Percentiles rank a stretch among this genome's conserved stretches.
These are phyloP conservation scores for Platyscapa corneri DNA, from an alignment of 1,140 invertebrate genomes.

Conservation along the genomic window DNA sequence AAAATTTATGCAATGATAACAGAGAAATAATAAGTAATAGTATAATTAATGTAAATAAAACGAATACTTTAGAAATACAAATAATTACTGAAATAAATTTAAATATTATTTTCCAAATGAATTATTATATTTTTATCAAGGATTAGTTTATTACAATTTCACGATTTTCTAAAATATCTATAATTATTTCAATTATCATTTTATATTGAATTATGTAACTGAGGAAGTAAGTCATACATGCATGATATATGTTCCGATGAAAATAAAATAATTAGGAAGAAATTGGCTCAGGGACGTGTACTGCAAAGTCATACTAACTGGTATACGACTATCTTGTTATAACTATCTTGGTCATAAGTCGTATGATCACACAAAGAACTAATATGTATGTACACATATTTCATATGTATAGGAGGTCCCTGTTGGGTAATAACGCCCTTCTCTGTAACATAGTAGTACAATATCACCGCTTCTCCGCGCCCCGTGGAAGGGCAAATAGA, in stretches of 20 bases:
- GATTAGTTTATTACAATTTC: too few relatives aligned
- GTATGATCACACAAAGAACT: slow-evolving; percentile 8
- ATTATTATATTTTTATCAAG: too few relatives aligned
- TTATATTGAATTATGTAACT: background rate
- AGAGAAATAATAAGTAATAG: too few relatives aligned
- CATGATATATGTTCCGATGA: background rate
- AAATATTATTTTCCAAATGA: too few relatives aligned
- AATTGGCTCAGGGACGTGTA: slow-evolving; percentile 7
- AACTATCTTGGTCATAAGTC: slow-evolving; percentile 61
- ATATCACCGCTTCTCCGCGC: slow-evolving; percentile 71
- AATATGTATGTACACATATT: background rate
- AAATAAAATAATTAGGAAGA: slow-evolving; percentile 48
- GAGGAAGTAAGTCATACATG: slow-evolving; percentile 5
- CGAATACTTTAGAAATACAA: too few relatives aligned
- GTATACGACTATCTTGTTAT: slow-evolving; percentile 48
- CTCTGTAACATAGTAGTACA: slow-evolving; percentile 70
- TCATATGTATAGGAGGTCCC: slow-evolving; percentile 60
- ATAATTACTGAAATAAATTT: too few relatives aligned
- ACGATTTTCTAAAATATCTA: background rate
- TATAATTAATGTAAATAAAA: too few relatives aligned
- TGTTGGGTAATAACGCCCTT: slow-evolving; percentile 72
- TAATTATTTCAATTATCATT: slow-evolving; percentile 19
- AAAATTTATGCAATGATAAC: too few relatives aligned
- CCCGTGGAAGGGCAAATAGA: slow-evolving; percentile 72
- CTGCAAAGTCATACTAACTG: background rate